phyloP scores from a whole-genome alignment of 2,888 invertebrate genomes.

The Petrolisthes manimaculis region DNA sequence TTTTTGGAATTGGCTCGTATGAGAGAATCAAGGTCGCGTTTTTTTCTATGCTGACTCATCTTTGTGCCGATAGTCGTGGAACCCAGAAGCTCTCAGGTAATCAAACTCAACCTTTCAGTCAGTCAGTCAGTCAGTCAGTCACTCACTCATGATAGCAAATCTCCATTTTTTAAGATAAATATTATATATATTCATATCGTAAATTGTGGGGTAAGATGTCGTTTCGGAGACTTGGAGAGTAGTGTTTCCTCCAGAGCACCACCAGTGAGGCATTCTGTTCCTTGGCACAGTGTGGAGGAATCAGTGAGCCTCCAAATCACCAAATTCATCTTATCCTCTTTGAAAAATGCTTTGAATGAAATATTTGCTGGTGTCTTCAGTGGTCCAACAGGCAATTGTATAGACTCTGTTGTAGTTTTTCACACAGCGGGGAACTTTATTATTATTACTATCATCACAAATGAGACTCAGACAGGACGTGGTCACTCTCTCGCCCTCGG shows the following conservation, averaged over 20 bases:
- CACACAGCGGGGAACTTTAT: slow-evolving; percentile 17
- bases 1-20: slow-evolving; percentile 16
- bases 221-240: too few relatives aligned
- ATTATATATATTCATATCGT: slow-evolving; percentile 15
- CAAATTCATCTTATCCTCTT: neutral
- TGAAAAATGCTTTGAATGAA: neutral
- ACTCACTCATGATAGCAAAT: slow-evolving; percentile 23
- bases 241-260: too few relatives aligned
- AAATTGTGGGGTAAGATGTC: neutral
- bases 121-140: neutral
- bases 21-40: neutral
- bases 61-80: slow-evolving; percentile 25
- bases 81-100: slow-evolving; percentile 49
- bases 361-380: slow-evolving; percentile 31
- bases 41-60: neutral
- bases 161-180: slow-evolving; percentile 3
- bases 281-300: too few relatives aligned
- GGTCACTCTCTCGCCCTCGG: neutral
- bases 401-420: slow-evolving; percentile 37
- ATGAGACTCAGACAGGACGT: slow-evolving; percentile 19
- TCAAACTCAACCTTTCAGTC: slow-evolving; percentile 35
- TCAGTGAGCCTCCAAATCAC: too few relatives aligned
- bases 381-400: slow-evolving; percentile 25
- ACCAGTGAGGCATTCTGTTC: too few relatives aligned
- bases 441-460: neutral